Conservation (phyloP, 1,140 invertebrate genomes). For the Lordiphosa collinella region DNA sequence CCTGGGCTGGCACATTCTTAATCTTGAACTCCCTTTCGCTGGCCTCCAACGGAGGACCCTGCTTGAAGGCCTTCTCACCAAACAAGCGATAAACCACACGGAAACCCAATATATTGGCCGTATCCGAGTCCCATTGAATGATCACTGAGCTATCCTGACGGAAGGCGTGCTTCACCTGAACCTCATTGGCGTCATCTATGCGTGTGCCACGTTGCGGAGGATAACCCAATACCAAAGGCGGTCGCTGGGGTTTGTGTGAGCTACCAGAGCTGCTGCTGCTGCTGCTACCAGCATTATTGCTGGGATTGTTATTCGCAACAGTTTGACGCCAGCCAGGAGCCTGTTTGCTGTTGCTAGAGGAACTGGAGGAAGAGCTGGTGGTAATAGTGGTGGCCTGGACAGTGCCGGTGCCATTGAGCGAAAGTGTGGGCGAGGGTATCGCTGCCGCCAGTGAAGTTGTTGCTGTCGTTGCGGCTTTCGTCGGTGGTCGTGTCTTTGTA, state of each 20-base stretch:
- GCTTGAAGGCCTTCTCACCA: conserved; percentile 93
- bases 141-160: conserved; percentile 92
- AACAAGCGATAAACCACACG: conserved; percentile 94
- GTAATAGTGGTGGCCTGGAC: conserved; percentile 64
- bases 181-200: conserved; percentile 85
- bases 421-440: conserved; percentile 18
- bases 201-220: conserved; percentile 83
- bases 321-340: conserved; percentile 69
- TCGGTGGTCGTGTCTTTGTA: conserved; percentile 57
- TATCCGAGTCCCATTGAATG: conserved; percentile 94
- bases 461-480: conserved; percentile 33
- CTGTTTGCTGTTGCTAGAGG: conserved; percentile 39
- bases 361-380: conserved; percentile 33
- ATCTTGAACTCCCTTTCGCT: conserved; percentile 94
- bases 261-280: conserved; percentile 40
- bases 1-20: conserved; percentile 94
- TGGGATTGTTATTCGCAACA: conserved; percentile 51
- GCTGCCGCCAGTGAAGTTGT: conserved; percentile 22
- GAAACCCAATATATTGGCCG: conserved; percentile 91
- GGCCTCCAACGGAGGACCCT: conserved; percentile 91
- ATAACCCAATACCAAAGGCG: conserved; percentile 86
- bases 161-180: conserved; percentile 91
- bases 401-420: conserved; percentile 54
- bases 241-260: conserved; percentile 83
- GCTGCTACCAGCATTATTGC: conserved; percentile 35